phyloP scores from a whole-genome alignment of 2,113 vertebrate species.

The Ageneiosus marmoratus region DNA sequence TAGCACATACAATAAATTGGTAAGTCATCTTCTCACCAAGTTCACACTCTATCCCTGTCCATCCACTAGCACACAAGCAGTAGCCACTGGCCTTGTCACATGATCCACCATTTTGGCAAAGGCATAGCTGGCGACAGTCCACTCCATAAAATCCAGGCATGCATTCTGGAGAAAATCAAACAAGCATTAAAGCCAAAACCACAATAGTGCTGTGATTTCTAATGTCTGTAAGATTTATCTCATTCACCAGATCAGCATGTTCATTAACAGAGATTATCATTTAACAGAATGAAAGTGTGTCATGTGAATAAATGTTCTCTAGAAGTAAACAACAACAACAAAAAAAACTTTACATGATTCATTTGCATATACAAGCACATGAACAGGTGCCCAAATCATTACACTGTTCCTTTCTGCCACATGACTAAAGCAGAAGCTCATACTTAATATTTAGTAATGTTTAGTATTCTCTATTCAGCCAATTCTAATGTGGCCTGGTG shows the following conservation, averaged over 20 bases:
- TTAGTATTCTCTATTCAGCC: no score
- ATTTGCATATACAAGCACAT: neutral
- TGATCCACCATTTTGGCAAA: conserved; percentile 83
- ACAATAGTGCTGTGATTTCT: conserved; percentile 10
- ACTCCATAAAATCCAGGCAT: conserved; percentile 76
- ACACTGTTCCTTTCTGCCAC: neutral
- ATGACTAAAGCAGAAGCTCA: neutral
- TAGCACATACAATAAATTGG: neutral
- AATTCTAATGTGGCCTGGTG: no score
- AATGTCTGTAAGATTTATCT: neutral
- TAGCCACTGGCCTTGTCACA: conserved; percentile 78
- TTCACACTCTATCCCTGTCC: conserved; percentile 86
- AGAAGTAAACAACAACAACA: neutral
- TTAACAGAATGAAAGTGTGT: neutral
- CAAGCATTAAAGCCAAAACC: conserved; percentile 33
- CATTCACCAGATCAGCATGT: conserved; percentile 6
- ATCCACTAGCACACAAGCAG: conserved; percentile 79
- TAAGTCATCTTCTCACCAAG: conserved; percentile 66
- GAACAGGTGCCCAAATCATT: neutral
- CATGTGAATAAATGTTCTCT: neutral
- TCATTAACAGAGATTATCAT: neutral
- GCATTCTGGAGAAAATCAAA: conserved; percentile 74
- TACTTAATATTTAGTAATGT: no score
- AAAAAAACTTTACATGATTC: neutral
- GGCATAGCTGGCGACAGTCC: conserved; percentile 78